Percentiles rank a stretch among this genome's conserved stretches.
Conservation (phyloP, 1,140 invertebrate species). For the Asobara japonica region DNA sequence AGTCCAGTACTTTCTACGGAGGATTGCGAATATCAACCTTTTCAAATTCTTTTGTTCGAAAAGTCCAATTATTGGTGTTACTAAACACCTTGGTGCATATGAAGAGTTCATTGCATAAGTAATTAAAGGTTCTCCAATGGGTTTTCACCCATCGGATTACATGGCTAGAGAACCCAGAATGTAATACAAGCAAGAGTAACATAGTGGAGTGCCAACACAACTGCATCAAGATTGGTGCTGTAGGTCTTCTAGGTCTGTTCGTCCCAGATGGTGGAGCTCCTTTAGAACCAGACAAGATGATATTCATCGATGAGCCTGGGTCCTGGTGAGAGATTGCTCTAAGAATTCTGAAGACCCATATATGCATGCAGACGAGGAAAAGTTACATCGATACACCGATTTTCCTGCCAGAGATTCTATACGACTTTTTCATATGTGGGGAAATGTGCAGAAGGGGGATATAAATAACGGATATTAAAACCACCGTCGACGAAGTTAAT, state of each 20-base stretch:
- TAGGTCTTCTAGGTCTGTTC: no score
- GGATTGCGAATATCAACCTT: no score
- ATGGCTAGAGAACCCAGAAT: background rate
- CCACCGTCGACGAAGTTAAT: conserved; percentile 20
- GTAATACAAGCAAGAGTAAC: no score
- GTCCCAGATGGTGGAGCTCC: no score
- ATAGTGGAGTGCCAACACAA: no score
- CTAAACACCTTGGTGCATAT: background rate
- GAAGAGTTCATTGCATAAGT: background rate
- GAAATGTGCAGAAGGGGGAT: background rate
- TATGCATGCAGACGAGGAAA: no score
- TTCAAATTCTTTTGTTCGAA: background rate
- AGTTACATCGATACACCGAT: no score
- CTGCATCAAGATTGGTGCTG: no score
- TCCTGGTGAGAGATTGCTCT: no score
- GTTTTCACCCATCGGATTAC: background rate
- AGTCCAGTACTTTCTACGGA: background rate
- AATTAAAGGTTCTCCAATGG: background rate
- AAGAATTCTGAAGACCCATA: no score
- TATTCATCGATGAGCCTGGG: no score
- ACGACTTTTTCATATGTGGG: background rate
- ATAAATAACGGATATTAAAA: conserved; percentile 34
- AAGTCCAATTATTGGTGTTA: background rate
- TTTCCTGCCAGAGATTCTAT: background rate
- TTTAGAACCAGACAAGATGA: no score